Base-by-base conservation (phyloP, 53 echinoderm and acorn worm genomes). In the Holothuria scabra region DNA sequence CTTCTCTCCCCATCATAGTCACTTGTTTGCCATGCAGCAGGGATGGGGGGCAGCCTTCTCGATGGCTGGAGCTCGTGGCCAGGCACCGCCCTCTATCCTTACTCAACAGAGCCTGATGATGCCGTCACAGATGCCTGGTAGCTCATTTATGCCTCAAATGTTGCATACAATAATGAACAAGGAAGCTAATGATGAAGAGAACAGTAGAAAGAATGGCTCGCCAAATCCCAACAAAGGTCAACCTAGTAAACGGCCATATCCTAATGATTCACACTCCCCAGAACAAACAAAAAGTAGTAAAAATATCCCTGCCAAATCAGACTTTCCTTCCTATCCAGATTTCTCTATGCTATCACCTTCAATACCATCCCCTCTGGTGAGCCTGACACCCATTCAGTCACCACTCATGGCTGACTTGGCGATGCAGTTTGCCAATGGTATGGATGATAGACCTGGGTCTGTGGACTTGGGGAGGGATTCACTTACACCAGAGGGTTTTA, bases 301-400 rank as follows among this genome's bases (percentile, higher is more conserved):
- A 60, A 87, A 87, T 26, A 26, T 78, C 57, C 60, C 88, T 33
- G 85, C 88, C 85, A 92, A 92, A 82, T 83, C 86, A 29, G 87
- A 90, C 29, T 80, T 87, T 61, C 85, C 91, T 30, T 75, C 71
- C 37, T 81, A 62, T 20, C 86, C 90, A 1, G 95, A 95, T 59
- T 90, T 92, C 67, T 92, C 95, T 1, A 67, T 84, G 31, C 86
- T 90, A 59, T 95, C 95, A 14, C 95, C 95, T 13, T 91, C 95
- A 8, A 84, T 91, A 61, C 88, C 91, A 2, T 86, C 91, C 66
- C 86, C 86, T 31, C 31, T 86, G 32, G 78, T 76, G n/a, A 81
- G 64, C 64, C 82, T 81, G 12, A 85, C 86, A 1, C 86, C 90
- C 22, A 80, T 90, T 30, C 90, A 90, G 61, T 90, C 90, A 24